Percentiles rank a stretch among this genome's conserved stretches.
Conservation (phyloP, 2,888 invertebrate genomes). For the Cephus pygmeus region DNA sequence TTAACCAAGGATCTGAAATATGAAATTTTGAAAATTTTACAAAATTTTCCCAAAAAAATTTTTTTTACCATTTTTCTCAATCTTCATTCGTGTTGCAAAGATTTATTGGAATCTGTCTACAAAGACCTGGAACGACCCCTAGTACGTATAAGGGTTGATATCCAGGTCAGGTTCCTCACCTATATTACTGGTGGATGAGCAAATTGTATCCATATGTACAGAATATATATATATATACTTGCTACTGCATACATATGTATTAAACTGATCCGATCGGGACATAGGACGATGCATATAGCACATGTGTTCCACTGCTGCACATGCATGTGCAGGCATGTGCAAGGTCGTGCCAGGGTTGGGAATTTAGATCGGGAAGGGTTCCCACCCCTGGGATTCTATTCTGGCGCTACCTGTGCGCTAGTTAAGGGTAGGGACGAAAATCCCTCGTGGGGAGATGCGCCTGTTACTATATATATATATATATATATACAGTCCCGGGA, state of each 20-base stretch:
- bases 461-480: not conserved
- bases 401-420: constrained; percentile 36
- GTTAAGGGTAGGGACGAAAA: not conserved
- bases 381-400: constrained; percentile 54
- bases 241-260: not conserved
- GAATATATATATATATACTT: not conserved
- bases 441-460: not conserved
- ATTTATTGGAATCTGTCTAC: not conserved
- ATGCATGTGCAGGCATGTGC: constrained; percentile 36
- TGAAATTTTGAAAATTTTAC: not conserved
- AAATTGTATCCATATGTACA: not conserved
- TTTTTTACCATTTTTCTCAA: not conserved
- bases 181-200: not conserved
- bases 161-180: not conserved
- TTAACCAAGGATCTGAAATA: not conserved
- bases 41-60: not conserved
- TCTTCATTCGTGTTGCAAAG: not conserved
- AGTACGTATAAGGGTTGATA: not conserved
- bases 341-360: constrained; percentile 46
- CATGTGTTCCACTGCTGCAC: constrained; percentile 17
- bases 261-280: constrained; percentile 3
- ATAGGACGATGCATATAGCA: constrained; percentile 32
- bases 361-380: constrained; percentile 55
- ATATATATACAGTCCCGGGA: not conserved
- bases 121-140: not conserved